Evolutionary conservation across 2,888 invertebrate species (phyloP), one percentile per base, ranked within the genome.

Genomic region (Serripes groenlandicus): DNA sequence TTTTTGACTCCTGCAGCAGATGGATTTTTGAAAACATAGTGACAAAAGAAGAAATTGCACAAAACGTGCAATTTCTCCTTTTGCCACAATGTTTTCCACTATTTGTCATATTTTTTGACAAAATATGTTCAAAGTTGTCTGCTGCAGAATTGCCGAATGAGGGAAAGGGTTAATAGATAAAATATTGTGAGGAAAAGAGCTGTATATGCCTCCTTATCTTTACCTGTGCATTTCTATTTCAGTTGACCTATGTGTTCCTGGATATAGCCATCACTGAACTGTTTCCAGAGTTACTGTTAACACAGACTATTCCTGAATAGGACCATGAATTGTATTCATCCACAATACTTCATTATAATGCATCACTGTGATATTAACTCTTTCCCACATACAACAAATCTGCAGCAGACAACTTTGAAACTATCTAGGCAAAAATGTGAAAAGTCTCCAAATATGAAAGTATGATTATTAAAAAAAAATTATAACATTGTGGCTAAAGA

Each of bases 181-280:
- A n/a, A n/a, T n/a, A n/a, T n/a, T n/a, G n/a, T n/a, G n/a, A n/a
- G n/a, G n/a, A 62, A 7, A 35, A 32, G 2, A 34, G 5, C 21
- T 11, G 21, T 35, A 5, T 54, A 15, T 23, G 54, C 54, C 5
- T n/a, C 5, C 56, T 60, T 3, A 30, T 4, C 30, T 28, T 7
- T 49, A 52, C 34, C 1, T 70, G 30, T 70, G 23, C 23, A 58
- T 34, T 35, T 37, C 76, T 81, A 42, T 93, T 94, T 83, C 95
- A 96, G 96, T 95, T 98, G 88, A 96, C 96, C 83, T 98, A 98
- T 94, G 96, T 97, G 89, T 95, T 98, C 73, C 94, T 98, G 88
- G 98, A 98, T 94, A 95, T 97, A 74, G 95, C 97, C 75, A 92
- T 97, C 37, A 95, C 96, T 70, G 97, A 97, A 95, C 95, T 97